Evolutionary conservation across 2,113 vertebrate genomes (phyloP).

Genomic region (Butorides virescens): DNA sequence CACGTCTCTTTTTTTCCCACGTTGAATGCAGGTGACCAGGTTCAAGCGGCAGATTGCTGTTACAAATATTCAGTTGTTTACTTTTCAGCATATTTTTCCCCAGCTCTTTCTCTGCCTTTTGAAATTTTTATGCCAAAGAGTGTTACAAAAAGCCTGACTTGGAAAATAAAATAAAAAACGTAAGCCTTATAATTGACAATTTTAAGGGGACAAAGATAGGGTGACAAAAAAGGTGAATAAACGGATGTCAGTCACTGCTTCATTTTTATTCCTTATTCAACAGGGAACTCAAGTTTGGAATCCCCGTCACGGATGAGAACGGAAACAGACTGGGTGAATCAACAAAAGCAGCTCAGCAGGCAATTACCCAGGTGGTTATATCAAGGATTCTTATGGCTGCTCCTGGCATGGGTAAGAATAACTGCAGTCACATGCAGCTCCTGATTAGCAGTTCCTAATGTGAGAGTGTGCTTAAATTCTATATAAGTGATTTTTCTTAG

Average conservation of each 20-base stretch:
- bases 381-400: slow-evolving; percentile 97
- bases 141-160: neutral
- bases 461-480: neutral
- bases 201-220: neutral
- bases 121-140: neutral
- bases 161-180: neutral
- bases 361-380: slow-evolving; percentile 92
- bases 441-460: neutral
- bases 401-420: slow-evolving; percentile 92
- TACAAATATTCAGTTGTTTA: neutral
- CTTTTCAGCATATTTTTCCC: neutral
- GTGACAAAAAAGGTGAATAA: neutral
- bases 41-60: neutral
- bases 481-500: neutral
- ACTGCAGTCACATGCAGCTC: neutral
- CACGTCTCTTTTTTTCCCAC: neutral
- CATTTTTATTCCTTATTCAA: neutral
- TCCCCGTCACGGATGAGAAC: slow-evolving; percentile 90
- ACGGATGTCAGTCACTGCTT: neutral
- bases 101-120: neutral
- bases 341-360: slow-evolving; percentile 89
- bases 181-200: neutral
- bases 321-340: slow-evolving; percentile 94
- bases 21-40: neutral
- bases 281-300: slow-evolving; percentile 93